Base-by-base conservation (phyloP, 2,888 invertebrate species). In the Ormyrus nitidulus region DNA sequence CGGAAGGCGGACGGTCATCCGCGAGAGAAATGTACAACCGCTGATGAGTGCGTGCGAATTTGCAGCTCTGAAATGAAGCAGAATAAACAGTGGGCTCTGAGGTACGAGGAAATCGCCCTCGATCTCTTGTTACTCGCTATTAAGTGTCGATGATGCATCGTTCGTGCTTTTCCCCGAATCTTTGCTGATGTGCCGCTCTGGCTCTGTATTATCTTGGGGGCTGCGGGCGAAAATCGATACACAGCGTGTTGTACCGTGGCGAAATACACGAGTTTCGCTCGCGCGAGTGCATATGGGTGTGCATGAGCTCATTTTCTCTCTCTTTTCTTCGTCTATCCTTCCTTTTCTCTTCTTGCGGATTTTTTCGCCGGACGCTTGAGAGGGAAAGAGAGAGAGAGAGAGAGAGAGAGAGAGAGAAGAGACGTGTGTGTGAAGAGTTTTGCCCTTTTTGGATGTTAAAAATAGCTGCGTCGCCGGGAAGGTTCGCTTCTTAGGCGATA, bases 211-310 rank as follows among this genome's bases (percentile, higher is more conserved):
- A 65, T 66, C 56, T 79, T 53, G 70, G 65, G 71, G 71, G 71
- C 71, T 76, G 76, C 61, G 71, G 61, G 66, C 48, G 66, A 80
- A 80, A 80, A 76, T 80, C 76, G 80, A 80, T 80, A 80, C 66
- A 34, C 51, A 34, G 46, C 48, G 11, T 13, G 66, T 19, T n/a
- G 51, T 11, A 51, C 58, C 54, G 71, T 56, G 48, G 68, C 51
- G 44, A 70, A 75, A 75, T 51, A 49, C 79, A 69, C 48, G 74
- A 79, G 79, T 65, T 62, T 75, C 34, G 58, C 13, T 70, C 64
- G 59, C 51, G 74, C 53, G 70, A 68, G 49, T 64, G 70, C 70
- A 70, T 75, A 65, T 48, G 61, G 59, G 59, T 66, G 66, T 53
- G 70, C 51, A 59, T 59, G 46, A 19, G 58, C 48, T 61, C 34